Evolutionary conservation across 2,888 invertebrate species (phyloP).

Genomic region (Lapara coniferarum): DNA sequence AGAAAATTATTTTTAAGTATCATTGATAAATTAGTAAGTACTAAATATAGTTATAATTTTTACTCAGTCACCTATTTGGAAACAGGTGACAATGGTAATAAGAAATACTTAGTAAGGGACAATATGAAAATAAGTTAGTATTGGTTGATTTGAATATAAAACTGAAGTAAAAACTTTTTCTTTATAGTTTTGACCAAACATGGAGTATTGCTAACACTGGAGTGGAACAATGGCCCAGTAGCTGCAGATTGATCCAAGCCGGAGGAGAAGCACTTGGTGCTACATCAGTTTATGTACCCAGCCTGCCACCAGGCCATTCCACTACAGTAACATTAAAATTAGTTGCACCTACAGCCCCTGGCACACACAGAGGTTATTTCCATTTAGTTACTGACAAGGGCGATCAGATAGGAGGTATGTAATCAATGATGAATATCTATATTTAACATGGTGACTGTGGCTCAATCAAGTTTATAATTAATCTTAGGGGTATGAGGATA

Average conservation of each 20-base stretch:
- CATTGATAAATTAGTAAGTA: too few species aligned
- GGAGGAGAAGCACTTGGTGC: slow-evolving; percentile 84
- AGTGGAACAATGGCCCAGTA: slow-evolving; percentile 93
- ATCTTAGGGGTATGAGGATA: too few species aligned
- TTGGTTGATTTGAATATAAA: too few species aligned
- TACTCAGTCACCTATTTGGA: too few species aligned
- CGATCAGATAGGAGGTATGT: slow-evolving; percentile 94
- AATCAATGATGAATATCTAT: not conserved
- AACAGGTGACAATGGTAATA: too few species aligned
- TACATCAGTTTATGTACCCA: slow-evolving; percentile 85
- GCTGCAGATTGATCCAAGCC: slow-evolving; percentile 90
- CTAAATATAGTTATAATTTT: too few species aligned
- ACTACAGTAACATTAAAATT: slow-evolving; percentile 91
- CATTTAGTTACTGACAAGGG: slow-evolving; percentile 94
- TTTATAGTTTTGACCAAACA: slow-evolving; percentile 89
- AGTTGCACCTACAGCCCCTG: slow-evolving; percentile 89
- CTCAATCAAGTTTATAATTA: too few species aligned
- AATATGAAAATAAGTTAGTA: not conserved
- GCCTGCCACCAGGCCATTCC: slow-evolving; percentile 89
- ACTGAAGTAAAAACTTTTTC: slow-evolving; percentile 10
- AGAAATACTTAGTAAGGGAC: too few species aligned
- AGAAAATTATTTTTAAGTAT: too few species aligned
- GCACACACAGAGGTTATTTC: slow-evolving; percentile 94
- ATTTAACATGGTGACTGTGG: too few species aligned
- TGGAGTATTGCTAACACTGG: slow-evolving; percentile 96